A percentile compares a stretch with the other conserved stretches of the same genome.
phyloP scores from a whole-genome alignment of 2,113 vertebrate genomes.

The Podarcis raffonei region DNA sequence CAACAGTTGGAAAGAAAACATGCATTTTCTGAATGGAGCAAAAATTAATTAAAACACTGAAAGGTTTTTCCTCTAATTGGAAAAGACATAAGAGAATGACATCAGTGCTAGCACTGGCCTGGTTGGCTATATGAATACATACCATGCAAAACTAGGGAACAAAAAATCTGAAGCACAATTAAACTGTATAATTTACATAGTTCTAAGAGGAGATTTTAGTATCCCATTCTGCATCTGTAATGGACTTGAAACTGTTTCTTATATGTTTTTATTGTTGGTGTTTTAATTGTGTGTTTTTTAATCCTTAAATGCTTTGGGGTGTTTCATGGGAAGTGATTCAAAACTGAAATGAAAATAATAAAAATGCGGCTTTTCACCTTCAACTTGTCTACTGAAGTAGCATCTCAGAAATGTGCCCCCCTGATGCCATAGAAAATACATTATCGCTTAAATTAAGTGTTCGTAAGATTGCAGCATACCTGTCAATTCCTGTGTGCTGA shows the following conservation, averaged over 20 bases:
- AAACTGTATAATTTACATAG: no score
- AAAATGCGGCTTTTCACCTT: neutral
- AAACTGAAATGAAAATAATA: no score
- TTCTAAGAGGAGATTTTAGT: no score
- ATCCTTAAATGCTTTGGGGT: no score
- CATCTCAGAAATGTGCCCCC: neutral
- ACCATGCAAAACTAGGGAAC: neutral
- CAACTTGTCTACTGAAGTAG: neutral
- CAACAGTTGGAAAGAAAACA: neutral
- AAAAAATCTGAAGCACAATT: no score
- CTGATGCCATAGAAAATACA: neutral
- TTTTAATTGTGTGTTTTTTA: no score
- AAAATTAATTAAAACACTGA: slow-evolving; percentile 10
- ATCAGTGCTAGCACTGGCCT: neutral
- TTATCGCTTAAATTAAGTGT: neutral
- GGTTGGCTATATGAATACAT: neutral
- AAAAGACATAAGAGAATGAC: neutral
- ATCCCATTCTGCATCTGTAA: no score
- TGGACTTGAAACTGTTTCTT: no score
- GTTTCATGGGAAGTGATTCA: no score
- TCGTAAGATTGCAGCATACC: neutral
- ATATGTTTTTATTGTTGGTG: no score
- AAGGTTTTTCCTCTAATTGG: neutral
- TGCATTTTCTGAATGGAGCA: neutral
- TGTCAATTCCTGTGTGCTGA: neutral